Percentiles rank a stretch among this genome's conserved stretches.
phyloP scores from a whole-genome alignment of 2,113 vertebrate genomes.

The Paratilapia polleni region DNA sequence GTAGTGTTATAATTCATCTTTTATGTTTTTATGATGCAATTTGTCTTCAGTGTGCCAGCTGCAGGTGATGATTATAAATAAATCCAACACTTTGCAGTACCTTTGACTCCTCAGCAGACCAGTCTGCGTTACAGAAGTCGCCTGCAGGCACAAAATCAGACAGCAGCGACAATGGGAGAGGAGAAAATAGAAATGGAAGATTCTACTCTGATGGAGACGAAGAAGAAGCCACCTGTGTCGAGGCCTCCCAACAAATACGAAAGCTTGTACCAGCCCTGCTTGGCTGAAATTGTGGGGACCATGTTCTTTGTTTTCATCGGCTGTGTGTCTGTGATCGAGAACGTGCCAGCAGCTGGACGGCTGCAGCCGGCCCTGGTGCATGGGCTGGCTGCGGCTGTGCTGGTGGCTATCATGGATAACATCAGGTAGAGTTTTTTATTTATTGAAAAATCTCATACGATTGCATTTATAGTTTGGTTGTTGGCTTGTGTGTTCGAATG shows the following conservation, averaged over 20 bases:
- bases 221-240: not conserved
- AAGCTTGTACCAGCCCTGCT: slow-evolving; percentile 75
- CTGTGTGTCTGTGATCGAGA: slow-evolving; percentile 82
- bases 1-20: not conserved
- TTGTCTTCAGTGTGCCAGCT: not conserved
- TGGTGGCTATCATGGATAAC: slow-evolving; percentile 79
- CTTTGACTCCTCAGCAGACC: not conserved
- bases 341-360: slow-evolving; percentile 71
- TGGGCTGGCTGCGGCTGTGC: slow-evolving; percentile 74
- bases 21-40: slow-evolving; percentile 40
- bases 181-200: slow-evolving; percentile 74
- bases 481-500: not conserved
- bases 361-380: slow-evolving; percentile 81
- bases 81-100: not conserved
- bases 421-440: slow-evolving; percentile 74
- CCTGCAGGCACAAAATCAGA: not conserved
- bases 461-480: not conserved
- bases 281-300: slow-evolving; percentile 78
- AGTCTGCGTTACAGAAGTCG: not conserved
- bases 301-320: slow-evolving; percentile 83
- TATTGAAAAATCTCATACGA: not conserved
- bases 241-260: slow-evolving; percentile 63
- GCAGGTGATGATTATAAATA: slow-evolving; percentile 11
- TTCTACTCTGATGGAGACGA: slow-evolving; percentile 46
- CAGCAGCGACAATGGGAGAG: slow-evolving; percentile 41